Percentiles rank a stretch among this genome's conserved stretches.
phyloP scores from a whole-genome alignment of 2,797 vertebrate species.

The Phoxinus dragarum region DNA sequence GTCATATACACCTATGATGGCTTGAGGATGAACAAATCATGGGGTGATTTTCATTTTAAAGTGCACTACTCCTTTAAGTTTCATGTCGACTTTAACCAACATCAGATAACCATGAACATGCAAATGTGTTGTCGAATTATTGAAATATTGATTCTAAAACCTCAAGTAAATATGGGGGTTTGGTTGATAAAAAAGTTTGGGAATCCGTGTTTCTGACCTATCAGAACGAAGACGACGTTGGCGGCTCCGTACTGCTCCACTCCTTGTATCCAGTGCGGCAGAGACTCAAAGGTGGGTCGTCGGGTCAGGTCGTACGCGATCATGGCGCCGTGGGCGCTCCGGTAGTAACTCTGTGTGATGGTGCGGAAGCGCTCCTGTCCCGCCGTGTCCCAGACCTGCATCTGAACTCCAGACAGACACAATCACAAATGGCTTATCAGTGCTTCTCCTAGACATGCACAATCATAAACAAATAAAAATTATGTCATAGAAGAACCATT shows the following conservation, averaged over 20 bases:
- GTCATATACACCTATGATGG: too few relatives aligned
- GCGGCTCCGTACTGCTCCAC: constrained; percentile 91
- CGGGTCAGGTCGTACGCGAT: constrained; percentile 96
- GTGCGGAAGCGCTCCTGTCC: constrained; percentile 98
- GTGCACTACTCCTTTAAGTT: too few relatives aligned
- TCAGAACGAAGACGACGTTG: constrained; percentile 89
- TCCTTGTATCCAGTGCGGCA: constrained; percentile 93
- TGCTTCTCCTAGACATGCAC: not conserved
- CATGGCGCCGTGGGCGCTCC: constrained; percentile 93
- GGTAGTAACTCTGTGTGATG: constrained; percentile 96
- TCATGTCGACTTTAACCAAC: not conserved
- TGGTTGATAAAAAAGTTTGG: not conserved
- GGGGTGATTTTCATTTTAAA: too few relatives aligned
- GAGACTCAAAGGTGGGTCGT: constrained; percentile 88
- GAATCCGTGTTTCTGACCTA: constrained; percentile 78
- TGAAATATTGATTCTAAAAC: not conserved
- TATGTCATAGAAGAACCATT: too few relatives aligned
- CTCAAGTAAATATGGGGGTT: not conserved
- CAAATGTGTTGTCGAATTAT: not conserved
- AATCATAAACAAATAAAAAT: too few relatives aligned
- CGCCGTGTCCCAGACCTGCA: constrained; percentile 98
- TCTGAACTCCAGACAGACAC: constrained; percentile 72
- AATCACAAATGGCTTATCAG: not conserved
- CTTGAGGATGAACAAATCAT: too few relatives aligned
- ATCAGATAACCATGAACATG: not conserved